Evolutionary conservation across 2,888 invertebrate genomes (phyloP).

Genomic region (Parnassius glacialis): DNA sequence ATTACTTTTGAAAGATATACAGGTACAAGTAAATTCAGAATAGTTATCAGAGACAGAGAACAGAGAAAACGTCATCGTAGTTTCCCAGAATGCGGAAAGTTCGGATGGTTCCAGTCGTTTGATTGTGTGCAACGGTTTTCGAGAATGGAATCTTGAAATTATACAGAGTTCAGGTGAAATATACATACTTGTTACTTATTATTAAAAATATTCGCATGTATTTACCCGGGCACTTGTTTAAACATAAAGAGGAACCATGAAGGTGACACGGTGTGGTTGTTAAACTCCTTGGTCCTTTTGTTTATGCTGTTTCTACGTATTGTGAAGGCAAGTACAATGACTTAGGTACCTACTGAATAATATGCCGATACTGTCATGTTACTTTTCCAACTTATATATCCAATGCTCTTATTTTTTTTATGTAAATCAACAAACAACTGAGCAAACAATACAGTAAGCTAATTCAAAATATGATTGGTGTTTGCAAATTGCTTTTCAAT

Average conservation of each 20-base stretch:
- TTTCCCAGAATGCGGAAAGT: conserved; percentile 6
- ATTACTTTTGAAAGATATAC: too few species aligned
- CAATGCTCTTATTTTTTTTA: too few species aligned
- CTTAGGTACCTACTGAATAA: not conserved
- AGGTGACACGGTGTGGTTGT: conserved; percentile 27
- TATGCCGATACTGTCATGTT: not conserved
- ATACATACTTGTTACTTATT: conserved; percentile 6
- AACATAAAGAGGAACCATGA: conserved; percentile 30
- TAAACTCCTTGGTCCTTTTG: conserved; percentile 6
- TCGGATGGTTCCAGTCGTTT: conserved; percentile 6
- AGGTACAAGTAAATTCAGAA: too few species aligned
- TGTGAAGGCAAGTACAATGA: not conserved
- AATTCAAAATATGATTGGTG: too few species aligned
- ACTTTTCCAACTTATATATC: too few species aligned
- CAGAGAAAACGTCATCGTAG: not conserved
- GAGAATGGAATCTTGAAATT: conserved; percentile 14
- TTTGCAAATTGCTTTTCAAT: too few species aligned
- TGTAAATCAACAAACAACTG: too few species aligned
- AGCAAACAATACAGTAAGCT: too few species aligned
- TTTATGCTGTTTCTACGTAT: not conserved
- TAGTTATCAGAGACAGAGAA: not conserved
- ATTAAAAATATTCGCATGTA: conserved; percentile 15
- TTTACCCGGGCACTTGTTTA: conserved; percentile 21
- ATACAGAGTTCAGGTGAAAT: conserved; percentile 9
- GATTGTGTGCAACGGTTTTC: conserved; percentile 11